Evolutionary conservation across 2,797 vertebrate genomes (phyloP).

Genomic region (Macrochelys suwanniensis): DNA sequence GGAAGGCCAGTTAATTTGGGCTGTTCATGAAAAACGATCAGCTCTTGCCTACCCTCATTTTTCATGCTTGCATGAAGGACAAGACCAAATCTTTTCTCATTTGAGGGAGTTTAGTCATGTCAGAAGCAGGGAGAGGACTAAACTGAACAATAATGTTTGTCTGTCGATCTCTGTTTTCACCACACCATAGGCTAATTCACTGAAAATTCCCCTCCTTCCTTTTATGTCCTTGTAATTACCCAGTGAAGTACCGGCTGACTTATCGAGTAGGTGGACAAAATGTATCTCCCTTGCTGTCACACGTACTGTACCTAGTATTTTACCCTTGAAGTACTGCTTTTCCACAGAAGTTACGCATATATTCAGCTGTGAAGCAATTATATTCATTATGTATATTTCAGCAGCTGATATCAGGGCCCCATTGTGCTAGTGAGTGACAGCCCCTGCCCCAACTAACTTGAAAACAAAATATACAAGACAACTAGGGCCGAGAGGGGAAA

Average conservation of each 20-base stretch:
- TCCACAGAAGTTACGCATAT: not conserved
- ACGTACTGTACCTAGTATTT: not conserved
- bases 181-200: not conserved
- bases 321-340: not conserved
- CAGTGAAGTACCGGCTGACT: not conserved
- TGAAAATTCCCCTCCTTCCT: not conserved
- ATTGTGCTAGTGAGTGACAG: not conserved
- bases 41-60: conserved; percentile 14
- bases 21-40: conserved; percentile 15
- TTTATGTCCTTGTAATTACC: not conserved
- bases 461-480: not conserved
- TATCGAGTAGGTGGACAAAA: not conserved
- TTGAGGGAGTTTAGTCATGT: not conserved
- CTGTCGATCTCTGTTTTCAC: not conserved
- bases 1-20: not conserved
- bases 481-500: not conserved
- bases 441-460: not conserved
- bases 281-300: not conserved
- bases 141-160: conserved; percentile 18
- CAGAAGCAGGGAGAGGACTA: not conserved
- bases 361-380: not conserved
- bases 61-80: not conserved
- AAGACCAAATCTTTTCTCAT: not conserved
- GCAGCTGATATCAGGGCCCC: accelerated
- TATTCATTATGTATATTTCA: not conserved